Evolutionary conservation across 1,140 invertebrate genomes (phyloP).

Genomic region (Steinernema feltiae): DNA sequence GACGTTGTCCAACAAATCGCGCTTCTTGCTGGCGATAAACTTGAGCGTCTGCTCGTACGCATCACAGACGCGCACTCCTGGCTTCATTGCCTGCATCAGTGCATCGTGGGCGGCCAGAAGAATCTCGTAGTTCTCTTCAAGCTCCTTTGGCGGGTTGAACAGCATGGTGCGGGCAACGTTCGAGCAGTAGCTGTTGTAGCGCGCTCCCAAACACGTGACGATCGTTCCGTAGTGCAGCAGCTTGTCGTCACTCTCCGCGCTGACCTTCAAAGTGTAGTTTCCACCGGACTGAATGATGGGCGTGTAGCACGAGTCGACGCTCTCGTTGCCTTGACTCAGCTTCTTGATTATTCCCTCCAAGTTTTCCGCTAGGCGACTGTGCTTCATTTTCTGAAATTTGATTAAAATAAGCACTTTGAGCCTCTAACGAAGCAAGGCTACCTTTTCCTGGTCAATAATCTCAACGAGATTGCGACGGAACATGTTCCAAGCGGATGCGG

Average conservation of each 20-base stretch:
- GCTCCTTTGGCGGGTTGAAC: conserved; percentile 79
- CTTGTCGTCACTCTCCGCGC: conserved; percentile 73
- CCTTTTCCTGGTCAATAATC: conserved; percentile 89
- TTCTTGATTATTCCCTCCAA: conserved; percentile 81
- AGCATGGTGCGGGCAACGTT: conserved; percentile 95
- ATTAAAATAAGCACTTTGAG: conserved; percentile 53
- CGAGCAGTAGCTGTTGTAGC: conserved; percentile 96
- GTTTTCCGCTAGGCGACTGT: conserved; percentile 86
- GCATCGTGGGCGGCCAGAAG: conserved; percentile 83
- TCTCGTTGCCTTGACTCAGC: conserved; percentile 73
- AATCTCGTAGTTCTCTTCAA: conserved; percentile 81
- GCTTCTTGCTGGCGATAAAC: conserved; percentile 79
- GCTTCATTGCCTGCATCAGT: conserved; percentile 74
- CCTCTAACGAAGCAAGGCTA: conserved; percentile 57
- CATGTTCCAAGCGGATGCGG: conserved; percentile 88
- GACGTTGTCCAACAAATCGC: conserved; percentile 78
- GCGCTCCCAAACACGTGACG: conserved; percentile 82
- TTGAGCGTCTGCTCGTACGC: conserved; percentile 79
- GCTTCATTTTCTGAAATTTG: conserved; percentile 79
- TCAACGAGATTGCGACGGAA: conserved; percentile 96
- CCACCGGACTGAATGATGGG: conserved; percentile 97
- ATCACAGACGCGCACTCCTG: conserved; percentile 76
- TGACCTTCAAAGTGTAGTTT: conserved; percentile 93
- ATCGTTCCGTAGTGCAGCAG: conserved; percentile 90
- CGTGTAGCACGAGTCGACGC: conserved; percentile 94